Evolutionary conservation across 2,888 invertebrate species (phyloP).

Genomic region (Osmoderma eremita): DNA sequence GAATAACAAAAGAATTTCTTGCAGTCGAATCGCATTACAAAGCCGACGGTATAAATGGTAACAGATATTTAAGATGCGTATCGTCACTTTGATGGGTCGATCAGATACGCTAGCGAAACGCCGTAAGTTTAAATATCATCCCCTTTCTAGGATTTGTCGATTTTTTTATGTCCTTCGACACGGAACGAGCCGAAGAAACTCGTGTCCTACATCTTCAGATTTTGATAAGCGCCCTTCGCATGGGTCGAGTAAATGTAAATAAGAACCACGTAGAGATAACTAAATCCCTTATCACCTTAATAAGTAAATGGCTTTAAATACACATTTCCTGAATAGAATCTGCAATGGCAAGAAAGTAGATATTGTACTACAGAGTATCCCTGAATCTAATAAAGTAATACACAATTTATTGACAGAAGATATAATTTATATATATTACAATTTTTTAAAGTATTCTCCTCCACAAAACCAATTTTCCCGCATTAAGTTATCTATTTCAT

Average conservation of each 20-base stretch:
- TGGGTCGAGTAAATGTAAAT: not conserved
- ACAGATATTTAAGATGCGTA: conserved; percentile 45
- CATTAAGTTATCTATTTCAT: too few species aligned
- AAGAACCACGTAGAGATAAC: too few species aligned
- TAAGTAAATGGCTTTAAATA: too few species aligned
- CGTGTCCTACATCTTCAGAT: conserved; percentile 9
- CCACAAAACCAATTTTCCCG: too few species aligned
- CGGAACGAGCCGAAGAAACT: conserved; percentile 19
- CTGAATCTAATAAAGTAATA: too few species aligned
- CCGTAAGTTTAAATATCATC: conserved; percentile 35
- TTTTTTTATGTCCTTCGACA: conserved; percentile 23
- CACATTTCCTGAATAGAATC: too few species aligned
- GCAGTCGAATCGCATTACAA: conserved; percentile 37
- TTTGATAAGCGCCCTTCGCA: conserved; percentile 1
- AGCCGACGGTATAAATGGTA: conserved; percentile 43
- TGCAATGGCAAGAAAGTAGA: too few species aligned
- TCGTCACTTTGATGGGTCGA: conserved; percentile 39
- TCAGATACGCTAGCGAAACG: conserved; percentile 35
- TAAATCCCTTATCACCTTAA: too few species aligned
- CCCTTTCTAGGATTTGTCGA: conserved; percentile 18
- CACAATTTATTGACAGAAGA: too few species aligned
- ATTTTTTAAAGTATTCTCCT: too few species aligned
- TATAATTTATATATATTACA: too few species aligned
- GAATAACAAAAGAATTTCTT: conserved; percentile 35
- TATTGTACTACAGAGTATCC: too few species aligned